Evolutionary conservation across 1,140 invertebrate genomes (phyloP), one percentile per base, ranked within the genome.

Genomic region (Drosophila paulistorum): DNA sequence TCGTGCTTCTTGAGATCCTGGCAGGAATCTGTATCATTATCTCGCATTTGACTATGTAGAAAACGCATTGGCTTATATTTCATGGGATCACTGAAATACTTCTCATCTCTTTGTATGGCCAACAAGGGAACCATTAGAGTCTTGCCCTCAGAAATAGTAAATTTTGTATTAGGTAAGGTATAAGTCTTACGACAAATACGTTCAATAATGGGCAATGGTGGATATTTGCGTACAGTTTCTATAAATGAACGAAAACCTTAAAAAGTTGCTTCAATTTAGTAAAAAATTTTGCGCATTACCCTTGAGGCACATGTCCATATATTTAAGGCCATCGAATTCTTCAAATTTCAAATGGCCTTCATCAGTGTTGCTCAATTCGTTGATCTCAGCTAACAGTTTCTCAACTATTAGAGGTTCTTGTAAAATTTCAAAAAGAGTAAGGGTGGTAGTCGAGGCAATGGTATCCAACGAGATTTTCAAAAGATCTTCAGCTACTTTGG

Each of bases 31-130:
- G 14, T 62, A 17, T 74, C 23, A 59, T 62, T 35, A 45, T 59
- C 55, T 13, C 62, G 14, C 63, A 37, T 23, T 10, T 42, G 54
- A n/a, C 74, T 61, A 17, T 89, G 68, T 17, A 90, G 59, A 82
- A 96, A 96, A 57, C 94, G 81, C 17, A 94, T 91, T 3, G 94
- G 94, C 71, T 94, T 90, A 72, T 93, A 94, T 60, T 71, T 78
- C 37, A 92, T 65, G 2, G 94, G 94, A 61, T 96, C 93, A 11
- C 94, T 93, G 84, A 93, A 96, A 74, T 93, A 92, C 41, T 93
- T 90, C 7, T 93, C 92, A 89, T 95, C 94, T 17, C 93, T 89
- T 73, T 96, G 96, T 10, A 92, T 90, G 61, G 89, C 86, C 68
- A 89, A 61, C 1, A 91, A 42, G 0, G 91, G 90, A 33, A 92